Base-by-base conservation (phyloP, 1,140 invertebrate species). In the Drosophila tani region DNA sequence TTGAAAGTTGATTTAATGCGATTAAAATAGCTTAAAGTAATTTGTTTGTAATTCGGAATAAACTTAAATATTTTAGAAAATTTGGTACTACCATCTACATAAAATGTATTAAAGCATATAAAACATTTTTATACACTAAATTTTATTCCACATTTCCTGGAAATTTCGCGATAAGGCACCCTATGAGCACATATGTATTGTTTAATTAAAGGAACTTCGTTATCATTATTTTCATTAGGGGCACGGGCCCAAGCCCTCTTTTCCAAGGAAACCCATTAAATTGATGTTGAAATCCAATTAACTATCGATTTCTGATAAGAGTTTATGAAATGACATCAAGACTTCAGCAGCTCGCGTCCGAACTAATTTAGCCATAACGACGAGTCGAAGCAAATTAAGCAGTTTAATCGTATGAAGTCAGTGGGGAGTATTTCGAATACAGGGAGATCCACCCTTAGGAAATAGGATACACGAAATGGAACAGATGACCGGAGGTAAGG, bases 221-320 rank as follows among this genome's bases (percentile, higher is more conserved):
- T 71, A 71, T 71, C 69, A 59, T 51, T n/a, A 47, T 38, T 65
- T 45, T 59, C 40, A 46, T 69, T 68, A 69, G 40, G 19, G 3
- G 3, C 21, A n/a, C 21, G 21, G 4, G 12, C 9, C 66, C 68
- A 11, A 29, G 12, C 53, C 69, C 45, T 35, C 32, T 53, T 76
- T 67, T 35, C 62, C 46, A 55, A 43, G 62, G 43, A 73, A 73
- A 74, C 62, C 53, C 74, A 67, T 76, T 58, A 76, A 76, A 46
- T 53, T 76, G 56, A 51, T 58, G 62, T 53, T 49, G 66, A 45
- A 87, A 87, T 86, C 74, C 82, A 87, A 87, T 86, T 86, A 87
- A 62, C 59, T 68, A 82, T 82, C 62, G 66, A 86, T 87, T 85
- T 77, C 5, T 84, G 82, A 85, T 85, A 83, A 87, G 58, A 86